Conservation (phyloP, 1,140 invertebrate genomes). For the Zaprionus ornatus region DNA sequence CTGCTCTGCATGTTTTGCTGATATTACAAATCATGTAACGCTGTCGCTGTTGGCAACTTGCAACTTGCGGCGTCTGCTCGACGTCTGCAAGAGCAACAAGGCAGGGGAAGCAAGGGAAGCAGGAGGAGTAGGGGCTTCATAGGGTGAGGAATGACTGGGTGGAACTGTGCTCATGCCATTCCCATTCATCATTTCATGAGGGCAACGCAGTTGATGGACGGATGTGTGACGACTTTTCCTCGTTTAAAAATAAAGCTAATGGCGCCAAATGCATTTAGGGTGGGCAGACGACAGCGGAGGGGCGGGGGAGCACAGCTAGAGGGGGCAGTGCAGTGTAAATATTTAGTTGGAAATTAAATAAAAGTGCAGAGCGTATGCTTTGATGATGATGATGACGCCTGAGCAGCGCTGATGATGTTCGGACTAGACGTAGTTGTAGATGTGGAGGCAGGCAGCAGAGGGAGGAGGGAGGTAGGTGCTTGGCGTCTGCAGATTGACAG, state of each 20-base stretch:
- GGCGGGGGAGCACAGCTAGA: background rate
- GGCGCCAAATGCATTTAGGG: constrained; percentile 73
- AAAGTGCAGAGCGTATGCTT: constrained; percentile 44
- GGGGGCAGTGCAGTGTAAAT: constrained; percentile 37
- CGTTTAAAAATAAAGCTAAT: constrained; percentile 71
- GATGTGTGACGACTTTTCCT: constrained; percentile 78
- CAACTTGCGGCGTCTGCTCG: constrained; percentile 58
- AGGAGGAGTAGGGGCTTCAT: background rate
- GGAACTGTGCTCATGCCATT: constrained; percentile 28
- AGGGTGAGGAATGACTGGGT: constrained; percentile 10
- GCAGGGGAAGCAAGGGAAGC: constrained; percentile 8
- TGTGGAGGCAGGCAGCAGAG: background rate
- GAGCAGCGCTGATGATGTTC: background rate
- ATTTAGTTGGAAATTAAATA: constrained; percentile 66
- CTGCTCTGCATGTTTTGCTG: constrained; percentile 58
- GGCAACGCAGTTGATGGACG: constrained; percentile 66
- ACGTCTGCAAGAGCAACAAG: constrained; percentile 58
- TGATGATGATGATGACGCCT: constrained; percentile 24
- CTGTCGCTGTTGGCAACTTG: constrained; percentile 50
- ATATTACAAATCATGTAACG: constrained; percentile 81
- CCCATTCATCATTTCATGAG: constrained; percentile 68
- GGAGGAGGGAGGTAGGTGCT: background rate
- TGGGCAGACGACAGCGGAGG: background rate
- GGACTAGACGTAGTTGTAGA: background rate
- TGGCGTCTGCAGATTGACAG: constrained; percentile 13